These are phyloP conservation scores for Copidosoma floridanum DNA, from an alignment of 1,140 invertebrate genomes.

Conservation along the genomic window DNA sequence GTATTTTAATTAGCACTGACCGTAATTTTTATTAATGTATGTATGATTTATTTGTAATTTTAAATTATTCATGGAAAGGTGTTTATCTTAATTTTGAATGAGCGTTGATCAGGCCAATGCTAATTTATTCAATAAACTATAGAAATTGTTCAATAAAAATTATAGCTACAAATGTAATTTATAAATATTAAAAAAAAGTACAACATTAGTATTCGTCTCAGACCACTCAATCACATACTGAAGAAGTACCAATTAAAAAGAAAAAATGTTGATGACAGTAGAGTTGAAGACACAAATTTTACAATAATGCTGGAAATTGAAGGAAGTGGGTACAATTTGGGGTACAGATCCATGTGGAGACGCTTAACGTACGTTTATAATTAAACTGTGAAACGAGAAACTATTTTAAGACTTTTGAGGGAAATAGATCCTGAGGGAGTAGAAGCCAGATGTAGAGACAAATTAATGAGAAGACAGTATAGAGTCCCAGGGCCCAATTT, in stretches of 20 bases:
- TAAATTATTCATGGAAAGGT: too few relatives aligned
- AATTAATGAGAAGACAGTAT: too few relatives aligned
- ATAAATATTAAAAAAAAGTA: neutral
- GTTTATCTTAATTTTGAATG: too few relatives aligned
- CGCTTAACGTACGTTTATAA: neutral
- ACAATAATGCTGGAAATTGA: neutral
- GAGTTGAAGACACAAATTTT: neutral
- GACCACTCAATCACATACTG: neutral
- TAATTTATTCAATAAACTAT: too few relatives aligned
- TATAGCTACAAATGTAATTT: too few relatives aligned
- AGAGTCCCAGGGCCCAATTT: too few relatives aligned
- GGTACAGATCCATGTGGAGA: neutral
- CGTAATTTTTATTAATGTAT: too few relatives aligned
- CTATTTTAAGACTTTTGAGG: neutral
- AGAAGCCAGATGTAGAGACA: neutral
- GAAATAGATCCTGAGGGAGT: constrained; percentile 14
- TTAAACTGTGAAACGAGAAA: constrained; percentile 10
- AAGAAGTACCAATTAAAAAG: neutral
- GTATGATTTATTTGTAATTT: too few relatives aligned
- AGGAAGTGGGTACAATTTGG: neutral
- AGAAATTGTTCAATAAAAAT: too few relatives aligned
- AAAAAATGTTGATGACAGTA: neutral
- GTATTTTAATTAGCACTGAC: too few relatives aligned
- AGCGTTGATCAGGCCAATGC: too few relatives aligned
- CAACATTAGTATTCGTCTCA: neutral